phyloP scores from a whole-genome alignment of 2,797 vertebrate genomes.

The Lindbergichthys nudifrons region DNA sequence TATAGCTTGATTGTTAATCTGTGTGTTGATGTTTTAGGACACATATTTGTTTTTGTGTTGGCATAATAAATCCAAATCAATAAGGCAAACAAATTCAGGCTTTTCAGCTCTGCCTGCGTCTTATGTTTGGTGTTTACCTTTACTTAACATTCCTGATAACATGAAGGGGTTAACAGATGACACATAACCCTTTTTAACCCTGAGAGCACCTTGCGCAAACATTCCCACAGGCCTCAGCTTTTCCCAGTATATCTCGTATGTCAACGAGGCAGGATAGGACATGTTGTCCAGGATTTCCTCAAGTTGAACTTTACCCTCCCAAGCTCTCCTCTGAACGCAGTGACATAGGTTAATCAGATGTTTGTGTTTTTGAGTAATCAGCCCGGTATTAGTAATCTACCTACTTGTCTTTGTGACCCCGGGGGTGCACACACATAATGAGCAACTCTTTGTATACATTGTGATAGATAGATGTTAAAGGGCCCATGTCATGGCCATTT shows the following conservation, averaged over 20 bases:
- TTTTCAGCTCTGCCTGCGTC: neutral
- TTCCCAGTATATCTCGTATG: slow-evolving; percentile 27
- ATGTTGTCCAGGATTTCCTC: slow-evolving; percentile 69
- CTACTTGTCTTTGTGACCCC: neutral
- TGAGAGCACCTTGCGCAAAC: slow-evolving; percentile 29
- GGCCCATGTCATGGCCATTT: too few species aligned
- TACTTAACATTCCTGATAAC: too few species aligned
- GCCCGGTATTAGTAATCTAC: neutral
- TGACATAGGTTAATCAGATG: slow-evolving; percentile 42
- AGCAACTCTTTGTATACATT: slow-evolving; percentile 18
- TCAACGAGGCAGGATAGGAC: slow-evolving; percentile 50
- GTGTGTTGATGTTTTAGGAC: slow-evolving; percentile 1
- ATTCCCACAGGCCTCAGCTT: slow-evolving; percentile 60
- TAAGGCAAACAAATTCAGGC: neutral
- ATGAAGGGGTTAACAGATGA: slow-evolving; percentile 14
- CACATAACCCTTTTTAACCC: slow-evolving; percentile 11
- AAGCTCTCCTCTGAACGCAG: neutral
- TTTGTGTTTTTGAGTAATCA: slow-evolving; percentile 34
- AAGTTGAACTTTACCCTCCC: slow-evolving; percentile 67
- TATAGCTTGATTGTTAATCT: slow-evolving; percentile 24
- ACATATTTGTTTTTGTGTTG: slow-evolving; percentile 6
- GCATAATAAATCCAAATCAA: neutral
- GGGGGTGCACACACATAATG: neutral
- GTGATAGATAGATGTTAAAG: neutral
- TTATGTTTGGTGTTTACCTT: neutral